Percentiles rank a stretch among this genome's conserved stretches.
Evolutionary conservation across 2,797 vertebrate genomes (phyloP).

Genomic region (Spheniscus humboldti): DNA sequence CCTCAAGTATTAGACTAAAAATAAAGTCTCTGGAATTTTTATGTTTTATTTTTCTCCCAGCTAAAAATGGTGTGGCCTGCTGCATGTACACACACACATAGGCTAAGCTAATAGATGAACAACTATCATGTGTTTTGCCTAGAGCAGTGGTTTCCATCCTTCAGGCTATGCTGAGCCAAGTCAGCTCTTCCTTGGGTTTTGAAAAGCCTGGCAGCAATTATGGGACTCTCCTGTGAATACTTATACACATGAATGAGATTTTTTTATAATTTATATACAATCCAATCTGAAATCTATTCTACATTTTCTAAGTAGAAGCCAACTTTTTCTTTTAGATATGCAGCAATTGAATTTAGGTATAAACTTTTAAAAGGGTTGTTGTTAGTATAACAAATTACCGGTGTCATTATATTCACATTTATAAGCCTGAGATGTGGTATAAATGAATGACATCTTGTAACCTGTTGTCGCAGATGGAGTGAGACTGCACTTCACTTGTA

Average conservation of each 20-base stretch:
- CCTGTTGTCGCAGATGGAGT: too few relatives aligned
- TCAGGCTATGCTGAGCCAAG: slow-evolving; percentile 51
- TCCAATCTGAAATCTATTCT: not conserved
- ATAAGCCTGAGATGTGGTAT: not conserved
- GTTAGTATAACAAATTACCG: not conserved
- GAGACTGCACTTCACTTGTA: too few relatives aligned
- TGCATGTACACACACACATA: not conserved
- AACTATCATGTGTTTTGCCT: slow-evolving; percentile 56
- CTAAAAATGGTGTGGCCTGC: not conserved
- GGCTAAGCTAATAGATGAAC: slow-evolving; percentile 4
- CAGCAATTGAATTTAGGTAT: not conserved
- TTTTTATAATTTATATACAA: not conserved
- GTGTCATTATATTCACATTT: not conserved
- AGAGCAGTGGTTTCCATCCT: slow-evolving; percentile 56
- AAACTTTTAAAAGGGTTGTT: not conserved
- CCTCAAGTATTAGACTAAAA: slow-evolving; percentile 22
- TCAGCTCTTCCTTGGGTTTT: not conserved
- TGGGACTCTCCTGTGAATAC: slow-evolving; percentile 18
- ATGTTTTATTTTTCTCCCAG: not conserved
- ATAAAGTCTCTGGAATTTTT: slow-evolving; percentile 23
- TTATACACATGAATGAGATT: not conserved
- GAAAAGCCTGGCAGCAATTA: slow-evolving; percentile 49
- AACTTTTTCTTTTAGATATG: not conserved
- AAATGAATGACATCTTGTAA: not conserved
- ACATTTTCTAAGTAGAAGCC: not conserved